A percentile compares a stretch with the other conserved stretches of the same genome.
Conservation (phyloP, 2,888 invertebrate species). For the Galerucella nymphaeae region DNA sequence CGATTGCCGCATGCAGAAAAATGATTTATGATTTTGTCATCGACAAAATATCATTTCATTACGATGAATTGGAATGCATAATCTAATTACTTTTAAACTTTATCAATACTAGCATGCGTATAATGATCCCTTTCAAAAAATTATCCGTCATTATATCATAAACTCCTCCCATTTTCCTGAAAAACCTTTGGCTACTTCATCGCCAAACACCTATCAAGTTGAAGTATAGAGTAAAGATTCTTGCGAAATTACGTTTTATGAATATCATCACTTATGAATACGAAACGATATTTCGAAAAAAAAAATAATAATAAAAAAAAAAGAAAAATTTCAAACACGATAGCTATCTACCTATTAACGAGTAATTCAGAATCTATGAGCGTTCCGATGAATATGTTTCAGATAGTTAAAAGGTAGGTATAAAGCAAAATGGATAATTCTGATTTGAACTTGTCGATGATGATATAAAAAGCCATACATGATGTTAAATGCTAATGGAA, state of each 20-base stretch:
- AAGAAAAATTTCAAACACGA: conserved; percentile 43
- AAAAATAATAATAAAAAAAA: conserved; percentile 37
- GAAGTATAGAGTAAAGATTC: conserved; percentile 35
- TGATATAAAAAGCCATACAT: conserved; percentile 17
- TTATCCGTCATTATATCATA: conserved; percentile 15
- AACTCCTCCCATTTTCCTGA: conserved; percentile 16
- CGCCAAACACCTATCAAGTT: conserved; percentile 29
- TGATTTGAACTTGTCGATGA: conserved; percentile 6
- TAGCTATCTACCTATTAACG: conserved; percentile 50
- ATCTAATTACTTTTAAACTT: neutral
- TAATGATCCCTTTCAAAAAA: conserved; percentile 15
- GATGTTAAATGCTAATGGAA: conserved; percentile 11
- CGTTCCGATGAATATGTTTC: conserved; percentile 33
- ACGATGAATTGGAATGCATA: neutral
- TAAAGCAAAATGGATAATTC: conserved; percentile 30
- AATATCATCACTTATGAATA: conserved; percentile 50
- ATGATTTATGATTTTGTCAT: no score
- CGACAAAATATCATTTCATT: neutral
- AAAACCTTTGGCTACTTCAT: conserved; percentile 18
- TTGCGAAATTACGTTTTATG: conserved; percentile 48
- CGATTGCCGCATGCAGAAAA: no score
- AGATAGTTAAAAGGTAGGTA: conserved; percentile 36
- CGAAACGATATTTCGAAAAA: conserved; percentile 47
- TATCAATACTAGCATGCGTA: neutral
- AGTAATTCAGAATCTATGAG: conserved; percentile 42